Evolutionary conservation across 2,113 vertebrate genomes (phyloP).

Genomic region (Pedetes capensis): DNA sequence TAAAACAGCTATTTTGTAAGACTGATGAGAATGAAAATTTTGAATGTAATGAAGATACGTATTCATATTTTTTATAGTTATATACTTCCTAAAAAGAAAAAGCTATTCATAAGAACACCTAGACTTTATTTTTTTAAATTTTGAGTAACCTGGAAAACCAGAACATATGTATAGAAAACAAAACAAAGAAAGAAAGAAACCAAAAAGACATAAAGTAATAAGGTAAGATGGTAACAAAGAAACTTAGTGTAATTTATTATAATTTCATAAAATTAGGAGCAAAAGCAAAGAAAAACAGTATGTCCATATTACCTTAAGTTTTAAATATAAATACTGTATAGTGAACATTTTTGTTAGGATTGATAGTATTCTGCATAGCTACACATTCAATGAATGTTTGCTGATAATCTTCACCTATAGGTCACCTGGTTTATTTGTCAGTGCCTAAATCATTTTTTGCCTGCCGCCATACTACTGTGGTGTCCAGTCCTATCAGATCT

Average conservation of each 20-base stretch:
- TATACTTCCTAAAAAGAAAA: background rate
- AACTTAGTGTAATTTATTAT: background rate
- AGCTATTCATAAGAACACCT: background rate
- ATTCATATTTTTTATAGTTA: background rate
- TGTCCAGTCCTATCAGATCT: no score
- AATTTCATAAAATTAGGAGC: background rate
- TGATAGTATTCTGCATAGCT: background rate
- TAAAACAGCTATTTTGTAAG: background rate
- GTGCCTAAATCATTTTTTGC: background rate
- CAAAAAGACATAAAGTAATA: no score
- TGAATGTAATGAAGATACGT: background rate
- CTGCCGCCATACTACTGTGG: no score
- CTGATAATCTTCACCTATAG: background rate
- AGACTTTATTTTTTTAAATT: background rate
- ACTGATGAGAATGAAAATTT: background rate
- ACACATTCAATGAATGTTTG: background rate
- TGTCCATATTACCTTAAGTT: background rate
- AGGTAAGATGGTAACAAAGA: background rate
- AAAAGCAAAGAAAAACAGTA: background rate
- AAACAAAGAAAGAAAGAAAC: background rate
- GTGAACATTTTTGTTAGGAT: background rate
- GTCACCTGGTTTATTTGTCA: background rate
- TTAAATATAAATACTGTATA: background rate
- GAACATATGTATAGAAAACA: background rate
- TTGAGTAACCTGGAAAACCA: background rate